A percentile compares a stretch with the other conserved stretches of the same genome.
Conservation (phyloP, 2,113 vertebrate genomes). For the Prinia subflava region DNA sequence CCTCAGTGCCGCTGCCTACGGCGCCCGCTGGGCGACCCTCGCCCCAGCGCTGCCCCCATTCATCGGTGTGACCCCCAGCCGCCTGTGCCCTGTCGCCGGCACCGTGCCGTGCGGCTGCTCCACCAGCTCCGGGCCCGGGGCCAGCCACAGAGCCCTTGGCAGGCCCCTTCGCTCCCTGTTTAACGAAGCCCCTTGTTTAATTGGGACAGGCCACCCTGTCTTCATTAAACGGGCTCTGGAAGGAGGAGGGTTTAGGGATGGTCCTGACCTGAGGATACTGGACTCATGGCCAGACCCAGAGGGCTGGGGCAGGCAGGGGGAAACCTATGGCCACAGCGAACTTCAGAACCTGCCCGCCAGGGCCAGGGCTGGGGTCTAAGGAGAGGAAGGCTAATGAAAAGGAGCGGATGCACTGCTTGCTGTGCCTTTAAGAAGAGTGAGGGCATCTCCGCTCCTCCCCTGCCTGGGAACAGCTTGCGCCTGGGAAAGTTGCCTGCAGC, state of each 20-base stretch:
- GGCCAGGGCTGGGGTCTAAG: background rate
- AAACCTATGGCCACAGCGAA: background rate
- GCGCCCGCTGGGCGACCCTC: background rate
- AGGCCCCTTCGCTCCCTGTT: constrained; percentile 13
- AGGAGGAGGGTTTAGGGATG: background rate
- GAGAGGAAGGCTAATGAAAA: background rate
- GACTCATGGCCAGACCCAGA: background rate
- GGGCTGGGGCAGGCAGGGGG: background rate
- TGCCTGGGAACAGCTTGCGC: constrained; percentile 13
- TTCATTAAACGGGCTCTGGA: constrained; percentile 18
- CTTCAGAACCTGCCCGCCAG: background rate
- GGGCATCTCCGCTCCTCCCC: constrained; percentile 14
- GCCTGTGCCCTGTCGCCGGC: background rate
- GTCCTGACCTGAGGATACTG: background rate
- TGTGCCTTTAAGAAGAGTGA: constrained; percentile 48
- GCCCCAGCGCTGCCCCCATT: background rate
- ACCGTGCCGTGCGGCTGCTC: background rate
- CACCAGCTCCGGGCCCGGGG: background rate
- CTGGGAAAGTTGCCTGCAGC: constrained; percentile 45
- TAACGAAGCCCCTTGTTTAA: constrained; percentile 56
- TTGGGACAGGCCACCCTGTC: constrained; percentile 46
- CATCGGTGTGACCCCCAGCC: background rate
- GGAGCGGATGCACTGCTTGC: background rate
- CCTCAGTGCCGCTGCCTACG: background rate
- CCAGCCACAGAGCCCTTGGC: constrained; percentile 53